These are phyloP conservation scores for Crossaster papposus DNA, from an alignment of 53 echinoderm and acorn worm genomes.

Conservation along the genomic window DNA sequence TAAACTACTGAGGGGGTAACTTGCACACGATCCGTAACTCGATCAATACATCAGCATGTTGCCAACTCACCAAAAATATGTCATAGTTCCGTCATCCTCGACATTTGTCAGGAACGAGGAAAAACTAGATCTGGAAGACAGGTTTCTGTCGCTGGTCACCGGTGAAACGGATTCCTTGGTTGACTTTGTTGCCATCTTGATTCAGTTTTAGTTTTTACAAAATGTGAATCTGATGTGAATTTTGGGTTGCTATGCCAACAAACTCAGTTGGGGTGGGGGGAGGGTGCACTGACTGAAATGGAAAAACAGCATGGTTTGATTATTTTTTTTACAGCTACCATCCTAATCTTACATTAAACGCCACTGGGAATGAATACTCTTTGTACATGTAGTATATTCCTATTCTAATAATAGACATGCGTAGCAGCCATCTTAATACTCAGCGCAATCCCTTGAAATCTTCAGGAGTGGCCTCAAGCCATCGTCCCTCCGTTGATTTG, in stretches of 20 bases:
- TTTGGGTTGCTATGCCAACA: neutral
- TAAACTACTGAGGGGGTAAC: neutral
- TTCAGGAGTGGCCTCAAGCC: no score
- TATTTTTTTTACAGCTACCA: no score
- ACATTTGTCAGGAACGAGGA: slow-evolving; percentile 55
- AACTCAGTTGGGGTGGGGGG: no score
- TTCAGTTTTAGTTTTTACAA: neutral
- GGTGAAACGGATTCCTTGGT: neutral
- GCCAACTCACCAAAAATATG: slow-evolving; percentile 43
- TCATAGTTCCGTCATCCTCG: slow-evolving; percentile 47
- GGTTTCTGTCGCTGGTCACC: slow-evolving; percentile 2
- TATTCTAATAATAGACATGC: no score
- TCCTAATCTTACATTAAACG: no score
- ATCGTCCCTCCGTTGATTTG: no score
- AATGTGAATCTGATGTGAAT: neutral
- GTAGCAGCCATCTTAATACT: no score
- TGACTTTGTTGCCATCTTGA: slow-evolving; percentile 33
- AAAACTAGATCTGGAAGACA: slow-evolving; percentile 15
- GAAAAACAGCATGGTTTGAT: no score
- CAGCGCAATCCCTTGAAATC: no score
- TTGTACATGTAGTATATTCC: no score
- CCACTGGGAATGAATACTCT: no score
- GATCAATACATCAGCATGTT: neutral
- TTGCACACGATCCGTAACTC: neutral
- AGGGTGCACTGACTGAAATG: no score